These are phyloP conservation scores for Limosa lapponica DNA, from an alignment of 2,797 vertebrate genomes.

Conservation along the genomic window DNA sequence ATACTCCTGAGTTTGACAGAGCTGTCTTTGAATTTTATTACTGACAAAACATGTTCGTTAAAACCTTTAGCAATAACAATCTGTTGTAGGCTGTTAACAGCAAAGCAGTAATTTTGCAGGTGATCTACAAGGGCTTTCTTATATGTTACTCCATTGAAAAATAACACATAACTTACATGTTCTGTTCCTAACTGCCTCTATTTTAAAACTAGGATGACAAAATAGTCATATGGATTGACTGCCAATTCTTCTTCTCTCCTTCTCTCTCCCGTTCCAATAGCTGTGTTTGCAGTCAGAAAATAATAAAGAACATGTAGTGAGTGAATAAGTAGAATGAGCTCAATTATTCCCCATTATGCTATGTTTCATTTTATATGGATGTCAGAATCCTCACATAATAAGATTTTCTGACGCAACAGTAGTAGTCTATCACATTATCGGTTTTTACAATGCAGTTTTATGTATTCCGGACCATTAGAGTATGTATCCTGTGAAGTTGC, in stretches of 20 bases:
- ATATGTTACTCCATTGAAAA: not conserved
- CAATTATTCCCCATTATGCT: slow-evolving; percentile 4
- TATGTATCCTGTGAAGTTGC: not conserved
- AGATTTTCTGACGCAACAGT: not conserved
- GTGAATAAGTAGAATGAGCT: not conserved
- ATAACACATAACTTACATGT: not conserved
- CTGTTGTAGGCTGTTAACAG: slow-evolving; percentile 26
- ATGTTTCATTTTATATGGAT: slow-evolving; percentile 18
- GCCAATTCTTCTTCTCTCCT: not conserved
- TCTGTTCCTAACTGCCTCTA: slow-evolving; percentile 9
- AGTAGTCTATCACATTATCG: not conserved
- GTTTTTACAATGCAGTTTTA: slow-evolving; percentile 8
- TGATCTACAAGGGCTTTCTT: slow-evolving; percentile 15
- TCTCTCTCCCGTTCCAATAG: not conserved
- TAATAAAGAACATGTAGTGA: not conserved
- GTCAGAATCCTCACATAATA: slow-evolving; percentile 27
- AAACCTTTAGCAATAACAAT: slow-evolving; percentile 35
- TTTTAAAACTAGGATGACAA: slow-evolving; percentile 6
- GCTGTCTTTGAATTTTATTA: slow-evolving; percentile 12
- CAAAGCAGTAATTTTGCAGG: slow-evolving; percentile 53
- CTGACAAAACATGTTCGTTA: slow-evolving; percentile 38
- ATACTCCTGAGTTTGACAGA: not conserved
- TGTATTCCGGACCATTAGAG: not conserved
- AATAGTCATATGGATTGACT: not conserved
- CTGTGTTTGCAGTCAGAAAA: slow-evolving; percentile 27